Percentiles rank a stretch among this genome's conserved stretches.
phyloP scores from a whole-genome alignment of 2,888 invertebrate species.

The Hyposoter dolosus region DNA sequence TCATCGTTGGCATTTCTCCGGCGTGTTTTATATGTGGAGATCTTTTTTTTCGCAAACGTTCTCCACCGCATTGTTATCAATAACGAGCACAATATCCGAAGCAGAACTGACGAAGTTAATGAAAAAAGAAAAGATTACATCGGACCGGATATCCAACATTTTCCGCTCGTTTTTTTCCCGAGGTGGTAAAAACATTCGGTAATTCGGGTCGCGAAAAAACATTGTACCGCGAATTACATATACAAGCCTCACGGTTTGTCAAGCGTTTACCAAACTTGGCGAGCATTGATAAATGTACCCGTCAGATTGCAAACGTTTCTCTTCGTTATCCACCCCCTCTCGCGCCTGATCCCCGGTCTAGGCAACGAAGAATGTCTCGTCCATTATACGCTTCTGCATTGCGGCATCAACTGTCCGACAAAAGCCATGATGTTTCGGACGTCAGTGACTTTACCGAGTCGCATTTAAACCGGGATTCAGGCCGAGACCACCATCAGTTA shows the following conservation, averaged over 20 bases:
- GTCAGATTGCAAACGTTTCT: constrained; percentile 57
- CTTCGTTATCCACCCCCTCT: constrained; percentile 30
- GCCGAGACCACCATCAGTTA: constrained; percentile 16
- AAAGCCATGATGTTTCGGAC: constrained; percentile 44
- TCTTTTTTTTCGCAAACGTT: not conserved
- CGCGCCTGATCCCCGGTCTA: not conserved
- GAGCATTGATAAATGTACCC: constrained; percentile 61
- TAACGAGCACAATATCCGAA: not conserved
- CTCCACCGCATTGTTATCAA: constrained; percentile 27
- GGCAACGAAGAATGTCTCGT: constrained; percentile 51
- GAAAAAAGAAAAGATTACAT: not conserved
- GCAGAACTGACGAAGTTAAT: not conserved
- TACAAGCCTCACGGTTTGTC: not conserved
- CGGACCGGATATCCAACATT: not conserved
- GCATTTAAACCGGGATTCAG: constrained; percentile 59
- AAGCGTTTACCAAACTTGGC: constrained; percentile 30
- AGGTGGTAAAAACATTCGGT: not conserved
- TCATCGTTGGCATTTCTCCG: constrained; percentile 14
- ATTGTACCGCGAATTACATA: constrained; percentile 1
- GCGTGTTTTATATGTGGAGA: not conserved
- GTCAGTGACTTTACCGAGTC: constrained; percentile 46
- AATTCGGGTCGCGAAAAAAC: not conserved
- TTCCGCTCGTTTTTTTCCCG: not conserved
- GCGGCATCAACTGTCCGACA: constrained; percentile 50
- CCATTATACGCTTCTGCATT: constrained; percentile 57